These are phyloP conservation scores for Atta texana DNA, from an alignment of 1,140 invertebrate species.

Conservation along the genomic window DNA sequence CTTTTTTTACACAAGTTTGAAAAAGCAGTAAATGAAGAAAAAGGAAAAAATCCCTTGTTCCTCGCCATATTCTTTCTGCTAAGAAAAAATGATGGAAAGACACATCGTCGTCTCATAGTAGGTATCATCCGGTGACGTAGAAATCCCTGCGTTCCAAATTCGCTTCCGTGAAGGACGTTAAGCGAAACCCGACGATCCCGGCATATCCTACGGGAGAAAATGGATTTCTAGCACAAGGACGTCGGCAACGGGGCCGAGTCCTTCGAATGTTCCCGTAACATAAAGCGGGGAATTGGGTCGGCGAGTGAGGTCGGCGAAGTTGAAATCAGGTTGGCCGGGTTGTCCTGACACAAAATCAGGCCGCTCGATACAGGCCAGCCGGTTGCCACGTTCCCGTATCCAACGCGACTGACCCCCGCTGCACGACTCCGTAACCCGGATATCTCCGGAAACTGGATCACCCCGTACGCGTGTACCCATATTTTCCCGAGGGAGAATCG, in stretches of 20 bases:
- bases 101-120: not conserved
- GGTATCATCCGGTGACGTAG: not conserved
- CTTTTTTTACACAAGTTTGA: not conserved
- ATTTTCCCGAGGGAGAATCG: constrained; percentile 10
- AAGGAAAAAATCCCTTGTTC: not conserved
- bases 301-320: constrained; percentile 68
- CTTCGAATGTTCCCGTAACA: constrained; percentile 55
- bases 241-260: constrained; percentile 56
- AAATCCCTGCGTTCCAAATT: not conserved
- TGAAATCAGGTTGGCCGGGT: constrained; percentile 80
- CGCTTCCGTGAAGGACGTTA: not conserved
- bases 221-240: constrained; percentile 68
- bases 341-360: constrained; percentile 80
- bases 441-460: constrained; percentile 80
- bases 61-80: not conserved
- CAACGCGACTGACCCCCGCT: constrained; percentile 77
- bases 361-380: constrained; percentile 84
- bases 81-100: not conserved
- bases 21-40: not conserved
- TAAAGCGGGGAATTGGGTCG: constrained; percentile 71
- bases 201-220: constrained; percentile 26
- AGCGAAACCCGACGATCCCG: not conserved
- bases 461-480: constrained; percentile 56
- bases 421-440: constrained; percentile 82
- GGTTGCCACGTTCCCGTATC: constrained; percentile 68